Conservation (phyloP, 2,888 invertebrate species). For the Mesochorus sp. region DNA sequence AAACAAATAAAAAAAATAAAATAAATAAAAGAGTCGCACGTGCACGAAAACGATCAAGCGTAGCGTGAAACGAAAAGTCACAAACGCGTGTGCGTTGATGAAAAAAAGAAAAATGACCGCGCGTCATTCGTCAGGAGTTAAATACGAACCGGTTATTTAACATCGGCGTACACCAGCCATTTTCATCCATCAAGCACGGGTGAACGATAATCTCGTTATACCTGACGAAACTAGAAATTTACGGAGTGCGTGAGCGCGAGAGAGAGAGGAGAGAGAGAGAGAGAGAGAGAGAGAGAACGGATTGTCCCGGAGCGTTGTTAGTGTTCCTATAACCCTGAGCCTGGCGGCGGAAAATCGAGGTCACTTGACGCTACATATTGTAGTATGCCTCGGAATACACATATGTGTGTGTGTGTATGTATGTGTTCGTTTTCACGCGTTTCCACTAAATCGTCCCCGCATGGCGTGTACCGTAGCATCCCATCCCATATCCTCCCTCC, state of each 20-base stretch:
- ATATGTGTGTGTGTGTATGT: conserved; percentile 8
- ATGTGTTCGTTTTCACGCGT: not conserved
- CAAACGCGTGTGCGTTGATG: too few species aligned
- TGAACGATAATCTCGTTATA: conserved; percentile 39
- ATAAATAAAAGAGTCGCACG: too few species aligned
- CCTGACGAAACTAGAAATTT: not conserved
- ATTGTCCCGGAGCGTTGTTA: conserved; percentile 12
- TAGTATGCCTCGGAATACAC: too few species aligned
- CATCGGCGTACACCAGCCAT: too few species aligned
- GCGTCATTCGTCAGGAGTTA: too few species aligned
- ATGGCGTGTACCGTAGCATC: conserved; percentile 33
- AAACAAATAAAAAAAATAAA: not conserved
- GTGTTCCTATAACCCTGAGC: not conserved
- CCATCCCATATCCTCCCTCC: not conserved
- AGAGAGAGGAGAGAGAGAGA: too few species aligned
- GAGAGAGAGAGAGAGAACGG: too few species aligned
- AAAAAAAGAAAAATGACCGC: too few species aligned
- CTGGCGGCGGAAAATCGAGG: conserved; percentile 27
- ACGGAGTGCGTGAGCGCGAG: too few species aligned
- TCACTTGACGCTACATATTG: not conserved
- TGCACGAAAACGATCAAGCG: too few species aligned
- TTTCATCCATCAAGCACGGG: conserved; percentile 7
- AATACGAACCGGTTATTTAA: too few species aligned
- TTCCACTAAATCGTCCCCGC: conserved; percentile 46
- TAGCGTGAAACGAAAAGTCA: too few species aligned